A percentile compares a stretch with the other conserved stretches of the same genome.
Conservation (phyloP, 2,797 vertebrate species). For the Gephyroberyx darwinii region DNA sequence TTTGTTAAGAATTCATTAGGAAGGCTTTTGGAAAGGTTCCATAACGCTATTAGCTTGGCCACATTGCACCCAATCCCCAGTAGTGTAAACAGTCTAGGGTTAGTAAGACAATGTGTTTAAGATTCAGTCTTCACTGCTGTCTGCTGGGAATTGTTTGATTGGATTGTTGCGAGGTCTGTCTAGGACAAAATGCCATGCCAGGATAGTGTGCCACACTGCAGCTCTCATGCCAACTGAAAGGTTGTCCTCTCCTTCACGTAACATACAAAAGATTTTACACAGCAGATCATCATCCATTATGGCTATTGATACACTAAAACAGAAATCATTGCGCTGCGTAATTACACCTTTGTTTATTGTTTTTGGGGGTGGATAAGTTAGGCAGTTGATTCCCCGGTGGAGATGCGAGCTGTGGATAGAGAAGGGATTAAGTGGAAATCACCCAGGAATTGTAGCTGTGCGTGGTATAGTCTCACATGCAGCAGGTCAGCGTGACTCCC, state of each 20-base stretch:
- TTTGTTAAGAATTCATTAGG: neutral
- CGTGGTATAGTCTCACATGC: slow-evolving; percentile 4
- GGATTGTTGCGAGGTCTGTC: slow-evolving; percentile 57
- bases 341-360: too few species aligned
- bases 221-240: slow-evolving; percentile 19
- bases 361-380: neutral
- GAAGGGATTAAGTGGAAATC: too few species aligned
- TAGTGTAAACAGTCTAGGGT: slow-evolving; percentile 28
- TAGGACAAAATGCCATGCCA: slow-evolving; percentile 32
- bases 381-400: neutral
- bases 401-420: neutral
- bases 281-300: neutral
- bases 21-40: neutral
- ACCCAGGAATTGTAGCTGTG: neutral
- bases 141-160: slow-evolving; percentile 57
- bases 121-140: slow-evolving; percentile 35
- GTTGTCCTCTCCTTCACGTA: slow-evolving; percentile 2
- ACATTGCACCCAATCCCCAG: slow-evolving; percentile 1
- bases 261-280: slow-evolving; percentile 2
- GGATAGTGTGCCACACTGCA: slow-evolving; percentile 38
- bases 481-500: slow-evolving; percentile 32
- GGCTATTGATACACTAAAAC: neutral
- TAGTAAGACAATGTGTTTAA: slow-evolving; percentile 34
- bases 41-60: neutral
- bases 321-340: too few species aligned